phyloP scores from a whole-genome alignment of 2,888 invertebrate species.

The Dendrolimus pini region DNA sequence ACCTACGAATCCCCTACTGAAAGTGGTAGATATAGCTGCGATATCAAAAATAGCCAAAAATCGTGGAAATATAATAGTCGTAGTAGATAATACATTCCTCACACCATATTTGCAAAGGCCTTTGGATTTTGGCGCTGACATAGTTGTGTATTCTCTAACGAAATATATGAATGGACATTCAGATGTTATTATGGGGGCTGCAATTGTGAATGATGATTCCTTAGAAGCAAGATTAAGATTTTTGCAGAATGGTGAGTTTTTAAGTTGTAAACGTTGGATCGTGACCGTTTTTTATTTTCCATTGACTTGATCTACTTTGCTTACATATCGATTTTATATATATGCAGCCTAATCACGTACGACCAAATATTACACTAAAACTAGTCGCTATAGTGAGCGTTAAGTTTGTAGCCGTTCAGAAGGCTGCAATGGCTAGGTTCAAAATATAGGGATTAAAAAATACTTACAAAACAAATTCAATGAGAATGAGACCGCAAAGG shows the following conservation, averaged over 20 bases:
- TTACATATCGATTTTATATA: too few species aligned
- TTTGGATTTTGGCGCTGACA: constrained; percentile 92
- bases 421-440: too few species aligned
- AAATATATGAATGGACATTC: constrained; percentile 99
- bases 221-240: constrained; percentile 85
- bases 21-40: constrained; percentile 90
- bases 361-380: too few species aligned
- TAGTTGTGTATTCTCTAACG: constrained; percentile 93
- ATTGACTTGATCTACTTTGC: too few species aligned
- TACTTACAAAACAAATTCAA: too few species aligned
- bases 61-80: constrained; percentile 77
- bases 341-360: too few species aligned
- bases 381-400: too few species aligned
- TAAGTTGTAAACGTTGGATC: constrained; percentile 7
- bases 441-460: too few species aligned
- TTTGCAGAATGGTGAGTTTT: constrained; percentile 86
- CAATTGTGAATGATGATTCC: constrained; percentile 83
- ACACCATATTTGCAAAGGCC: constrained; percentile 95
- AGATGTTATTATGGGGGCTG: constrained; percentile 97
- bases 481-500: too few species aligned
- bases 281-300: constrained; percentile 4
- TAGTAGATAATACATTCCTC: constrained; percentile 96
- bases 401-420: too few species aligned
- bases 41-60: constrained; percentile 78
- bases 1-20: constrained; percentile 96